Evolutionary conservation across 1,140 invertebrate genomes (phyloP), one percentile per base, ranked within the genome.

Genomic region (Stegodyphus dumicola): DNA sequence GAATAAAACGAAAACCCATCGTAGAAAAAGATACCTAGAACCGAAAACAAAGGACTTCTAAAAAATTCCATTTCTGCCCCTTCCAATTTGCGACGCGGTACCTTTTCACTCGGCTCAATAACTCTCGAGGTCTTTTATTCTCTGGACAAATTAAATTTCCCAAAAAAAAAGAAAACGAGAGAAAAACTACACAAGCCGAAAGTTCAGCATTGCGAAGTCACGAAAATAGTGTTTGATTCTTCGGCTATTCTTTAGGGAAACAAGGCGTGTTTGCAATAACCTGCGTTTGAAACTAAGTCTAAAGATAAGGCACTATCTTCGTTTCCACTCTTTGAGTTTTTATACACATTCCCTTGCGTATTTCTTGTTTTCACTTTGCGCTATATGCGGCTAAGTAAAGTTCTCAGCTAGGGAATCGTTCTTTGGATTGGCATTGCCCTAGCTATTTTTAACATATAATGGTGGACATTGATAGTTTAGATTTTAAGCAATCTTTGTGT

Each of bases 261-360:
- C 77, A 56, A 69, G 64, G 49, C 77, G 65, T 78, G 66, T 78
- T 78, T 78, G 64, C 77, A 78, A 78, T 78, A 78, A 78, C 53
- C 66, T 78, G 48, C 48, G 64, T 69, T 78, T 53, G 17, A 67
- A 69, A 78, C 17, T 53, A 6, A 69, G 48, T 78, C 77, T 6
- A 56, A 13, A 78, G 17, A 17, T 56, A 78, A 69, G 15, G 6
- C 65, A 33, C 33, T 15, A 49, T 77, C 49, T 48, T 60, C 51
- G 7, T 65, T 77, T 52, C 15, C 9, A 33, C n/a, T 33, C 60
- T 65, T 66, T 66, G 51, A 77, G 13, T 48, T 77, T 77, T 51
- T 77, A 17, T 75, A 11, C 15, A 11, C 33, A 33, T 15, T 60
- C 56, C 56, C 56, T 11, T 9, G 56, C 56, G 56, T 60, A 60